These are phyloP conservation scores for Bradynema listronoti DNA, from an alignment of 1,140 invertebrate species.

Conservation along the genomic window DNA sequence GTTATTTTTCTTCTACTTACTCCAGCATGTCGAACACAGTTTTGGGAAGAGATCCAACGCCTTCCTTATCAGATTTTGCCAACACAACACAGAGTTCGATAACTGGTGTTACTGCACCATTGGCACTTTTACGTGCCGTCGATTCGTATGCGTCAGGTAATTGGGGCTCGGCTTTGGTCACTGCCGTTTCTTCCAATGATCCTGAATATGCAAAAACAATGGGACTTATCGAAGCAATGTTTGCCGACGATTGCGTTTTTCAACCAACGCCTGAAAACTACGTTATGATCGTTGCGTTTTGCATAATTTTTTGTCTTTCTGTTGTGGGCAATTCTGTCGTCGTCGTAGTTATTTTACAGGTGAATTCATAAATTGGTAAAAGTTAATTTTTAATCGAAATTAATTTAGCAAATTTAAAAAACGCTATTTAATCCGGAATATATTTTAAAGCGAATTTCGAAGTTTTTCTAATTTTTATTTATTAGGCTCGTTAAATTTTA, in stretches of 20 bases:
- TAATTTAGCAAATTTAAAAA: not conserved
- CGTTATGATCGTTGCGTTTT: slow-evolving; percentile 39
- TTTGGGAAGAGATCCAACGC: no score
- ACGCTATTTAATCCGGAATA: not conserved
- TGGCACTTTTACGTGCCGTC: no score
- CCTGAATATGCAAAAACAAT: no score
- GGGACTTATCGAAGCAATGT: no score
- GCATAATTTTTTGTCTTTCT: slow-evolving; percentile 39
- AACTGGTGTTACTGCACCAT: no score
- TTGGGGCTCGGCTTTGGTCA: no score
- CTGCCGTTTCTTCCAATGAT: no score
- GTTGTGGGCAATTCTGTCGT: slow-evolving; percentile 46
- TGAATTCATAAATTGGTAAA: slow-evolving; percentile 8
- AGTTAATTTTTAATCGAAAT: not conserved
- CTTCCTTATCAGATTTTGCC: no score
- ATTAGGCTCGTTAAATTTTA: not conserved
- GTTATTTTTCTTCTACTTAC: no score
- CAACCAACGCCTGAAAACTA: slow-evolving; percentile 38
- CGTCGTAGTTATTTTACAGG: slow-evolving; percentile 48
- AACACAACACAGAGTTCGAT: no score
- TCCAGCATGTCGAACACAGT: no score
- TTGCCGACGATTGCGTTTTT: slow-evolving; percentile 34
- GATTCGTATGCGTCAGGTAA: no score
- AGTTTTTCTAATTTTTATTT: not conserved
- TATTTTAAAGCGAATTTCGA: not conserved